A percentile compares a stretch with the other conserved stretches of the same genome.
phyloP scores from a whole-genome alignment of 1,140 invertebrate species.

The Apis florea region DNA sequence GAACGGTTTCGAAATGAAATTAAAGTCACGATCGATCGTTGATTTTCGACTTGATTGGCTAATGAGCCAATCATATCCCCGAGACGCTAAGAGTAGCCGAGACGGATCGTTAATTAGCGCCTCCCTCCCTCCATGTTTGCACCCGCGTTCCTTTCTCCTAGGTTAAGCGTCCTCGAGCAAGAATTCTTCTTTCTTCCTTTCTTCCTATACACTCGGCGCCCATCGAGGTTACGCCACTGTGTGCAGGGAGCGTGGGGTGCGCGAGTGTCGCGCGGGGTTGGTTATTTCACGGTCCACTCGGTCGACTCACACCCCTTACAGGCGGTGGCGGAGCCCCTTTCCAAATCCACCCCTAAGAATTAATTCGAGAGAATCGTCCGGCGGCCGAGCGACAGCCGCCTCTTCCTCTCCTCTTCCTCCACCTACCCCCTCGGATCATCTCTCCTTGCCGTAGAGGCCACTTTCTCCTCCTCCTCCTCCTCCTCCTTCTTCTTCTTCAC shows the following conservation, averaged over 20 bases:
- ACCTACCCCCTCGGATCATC: conserved; percentile 31
- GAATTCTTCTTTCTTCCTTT: neutral
- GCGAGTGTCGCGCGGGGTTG: conserved; percentile 75
- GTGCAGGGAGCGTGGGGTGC: conserved; percentile 63
- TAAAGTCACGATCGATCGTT: conserved; percentile 23
- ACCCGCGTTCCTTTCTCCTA: conserved; percentile 8
- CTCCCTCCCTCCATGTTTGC: neutral
- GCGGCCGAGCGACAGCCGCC: conserved; percentile 73
- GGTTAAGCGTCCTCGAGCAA: conserved; percentile 37
- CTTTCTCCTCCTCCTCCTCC: conserved; percentile 42
- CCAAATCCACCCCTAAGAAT: conserved; percentile 79
- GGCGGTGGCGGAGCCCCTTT: conserved; percentile 60
- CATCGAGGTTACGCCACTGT: conserved; percentile 72
- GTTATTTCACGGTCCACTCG: conserved; percentile 81
- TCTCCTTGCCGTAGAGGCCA: neutral
- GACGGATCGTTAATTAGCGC: conserved; percentile 51
- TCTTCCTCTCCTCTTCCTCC: conserved; percentile 56
- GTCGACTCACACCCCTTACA: conserved; percentile 75
- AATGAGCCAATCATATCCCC: conserved; percentile 34
- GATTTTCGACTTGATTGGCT: conserved; percentile 27
- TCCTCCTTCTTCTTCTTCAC: conserved; percentile 36
- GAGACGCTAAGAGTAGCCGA: conserved; percentile 25
- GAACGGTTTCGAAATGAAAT: too few relatives aligned
- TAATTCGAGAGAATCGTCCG: conserved; percentile 80
- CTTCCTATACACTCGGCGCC: neutral